Base-by-base conservation (phyloP, 2,113 vertebrate species). In the Tupaia chinensis region DNA sequence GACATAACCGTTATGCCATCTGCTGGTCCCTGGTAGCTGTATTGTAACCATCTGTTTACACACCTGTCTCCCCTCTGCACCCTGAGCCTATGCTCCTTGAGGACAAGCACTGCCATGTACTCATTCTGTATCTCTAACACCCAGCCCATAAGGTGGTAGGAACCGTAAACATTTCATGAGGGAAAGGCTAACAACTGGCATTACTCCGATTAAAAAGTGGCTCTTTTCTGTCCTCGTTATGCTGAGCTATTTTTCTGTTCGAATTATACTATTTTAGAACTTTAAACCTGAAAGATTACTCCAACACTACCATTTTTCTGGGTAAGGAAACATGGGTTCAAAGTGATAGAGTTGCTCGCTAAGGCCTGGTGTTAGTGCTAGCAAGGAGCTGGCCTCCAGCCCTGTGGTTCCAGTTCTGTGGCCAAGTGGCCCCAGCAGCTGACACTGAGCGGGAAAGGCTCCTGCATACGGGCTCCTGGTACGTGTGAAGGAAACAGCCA, bases 211-310 rank as follows among this genome's bases (percentile, higher is more conserved):
- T 54, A 68, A 81, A 90, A 93, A 93, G 56, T 29, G 82, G 19
- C 27, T 94, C 44, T 93, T 90, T 89, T 20, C 80, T 72, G 70
- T 58, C 69, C 54, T 25, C 25, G 9, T n/a, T 73, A 69, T 17
- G 29, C n/a, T 22, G 20, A 27, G 23, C 16, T 77, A n/a, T n/a
- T 22, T 94, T 91, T 84, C 34, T 63, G 7, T 61, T 79, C 81
- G 78, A 93, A 63, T 72, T 81, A n/a, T 34, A 60, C 69, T 69
- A 82, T 80, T 65, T 89, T 74, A 63, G 89, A 90, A 32, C 20
- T 22, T 29, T 29, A 84, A 92, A 83, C n/a, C 85, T 66, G 89
- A 3, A 29, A 34, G 32, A 77, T 61, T n/a, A 23, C 11, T 60
- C 22, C 17, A 63, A 80, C 7, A 23, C 17, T 78, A 27, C 86